Conservation (phyloP, 2,888 invertebrate genomes). For the Drosophila neotestacea region DNA sequence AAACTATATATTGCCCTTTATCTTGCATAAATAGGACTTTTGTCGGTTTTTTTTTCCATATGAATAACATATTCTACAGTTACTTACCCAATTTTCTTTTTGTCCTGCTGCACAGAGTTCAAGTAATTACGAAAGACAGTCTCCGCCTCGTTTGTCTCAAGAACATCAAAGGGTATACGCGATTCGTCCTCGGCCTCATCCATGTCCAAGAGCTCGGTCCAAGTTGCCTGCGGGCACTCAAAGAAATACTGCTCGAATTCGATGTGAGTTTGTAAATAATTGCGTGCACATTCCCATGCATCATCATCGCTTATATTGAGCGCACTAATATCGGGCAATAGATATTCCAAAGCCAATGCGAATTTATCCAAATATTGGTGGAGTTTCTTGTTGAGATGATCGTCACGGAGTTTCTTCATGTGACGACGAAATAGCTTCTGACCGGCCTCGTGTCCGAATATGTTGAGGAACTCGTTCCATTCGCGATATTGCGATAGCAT, state of each 20-base stretch:
- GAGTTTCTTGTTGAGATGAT: slow-evolving; percentile 91
- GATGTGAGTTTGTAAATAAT: slow-evolving; percentile 94
- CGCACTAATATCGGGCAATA: slow-evolving; percentile 91
- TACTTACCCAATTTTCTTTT: slow-evolving; percentile 95
- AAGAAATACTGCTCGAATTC: slow-evolving; percentile 97
- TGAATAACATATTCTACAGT: too few relatives aligned
- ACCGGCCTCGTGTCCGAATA: slow-evolving; percentile 94
- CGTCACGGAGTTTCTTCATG: slow-evolving; percentile 92
- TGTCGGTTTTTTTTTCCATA: too few relatives aligned
- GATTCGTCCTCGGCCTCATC: slow-evolving; percentile 88
- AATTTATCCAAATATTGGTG: slow-evolving; percentile 92
- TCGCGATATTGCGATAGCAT: slow-evolving; percentile 94
- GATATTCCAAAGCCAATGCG: slow-evolving; percentile 91
- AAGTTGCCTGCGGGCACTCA: slow-evolving; percentile 91
- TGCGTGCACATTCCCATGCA: slow-evolving; percentile 95
- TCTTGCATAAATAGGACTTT: too few relatives aligned
- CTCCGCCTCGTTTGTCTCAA: slow-evolving; percentile 96
- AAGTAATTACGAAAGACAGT: slow-evolving; percentile 96
- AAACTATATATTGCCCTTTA: neutral
- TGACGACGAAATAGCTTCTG: slow-evolving; percentile 91
- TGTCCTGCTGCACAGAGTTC: slow-evolving; percentile 95
- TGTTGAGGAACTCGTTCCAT: slow-evolving; percentile 94
- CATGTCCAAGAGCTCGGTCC: slow-evolving; percentile 90
- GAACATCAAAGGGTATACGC: slow-evolving; percentile 96
- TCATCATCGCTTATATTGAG: slow-evolving; percentile 87